Base-by-base conservation (phyloP, 2,888 invertebrate genomes). In the Drosophila subsilvestris region DNA sequence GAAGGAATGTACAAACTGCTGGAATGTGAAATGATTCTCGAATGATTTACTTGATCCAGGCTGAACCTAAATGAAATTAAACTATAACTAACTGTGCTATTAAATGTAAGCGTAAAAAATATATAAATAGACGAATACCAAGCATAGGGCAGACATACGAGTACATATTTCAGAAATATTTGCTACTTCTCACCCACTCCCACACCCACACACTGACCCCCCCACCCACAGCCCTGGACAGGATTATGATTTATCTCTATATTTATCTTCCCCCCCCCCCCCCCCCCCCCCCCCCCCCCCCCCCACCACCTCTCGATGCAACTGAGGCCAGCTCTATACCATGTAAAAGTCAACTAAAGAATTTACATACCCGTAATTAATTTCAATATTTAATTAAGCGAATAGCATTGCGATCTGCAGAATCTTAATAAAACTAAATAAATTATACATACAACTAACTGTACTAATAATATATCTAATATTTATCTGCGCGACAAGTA, bases 71-170 rank as follows among this genome's bases (percentile, higher is more conserved):
- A 61, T 32, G 49, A 65, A 63, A 75, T 59, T 65, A 69, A 63
- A 88, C 79, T 82, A 85, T 86, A 76, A 80, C 89, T 90, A 86
- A 81, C 90, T 90, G 90, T 90, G 90, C 90, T 90, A 90, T 82
- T 90, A 90, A 89, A 75, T 89, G 77, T 90, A 90, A 90, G 90
- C 88, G 78, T 78, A 78, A 58, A 59, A 37, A 69, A 75, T 66
- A 85, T 63, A 74, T 65, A 75, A 63, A 71, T 69, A 72, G 27
- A 58, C 20, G 25, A 74, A 62, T 54, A 58, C 32, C 32, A 51
- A 25, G 32, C 50, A 32, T 61, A 65, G 62, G 49, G 48, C 56
- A 43, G 66, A 51, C 63, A 49, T 56, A 42, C 71, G 14, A 12
- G 32, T 32, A 72, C 10, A 29, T 68, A 80, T 66, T 78, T 78